phyloP scores from a whole-genome alignment of 2,797 vertebrate genomes.

The Balearica regulorum region DNA sequence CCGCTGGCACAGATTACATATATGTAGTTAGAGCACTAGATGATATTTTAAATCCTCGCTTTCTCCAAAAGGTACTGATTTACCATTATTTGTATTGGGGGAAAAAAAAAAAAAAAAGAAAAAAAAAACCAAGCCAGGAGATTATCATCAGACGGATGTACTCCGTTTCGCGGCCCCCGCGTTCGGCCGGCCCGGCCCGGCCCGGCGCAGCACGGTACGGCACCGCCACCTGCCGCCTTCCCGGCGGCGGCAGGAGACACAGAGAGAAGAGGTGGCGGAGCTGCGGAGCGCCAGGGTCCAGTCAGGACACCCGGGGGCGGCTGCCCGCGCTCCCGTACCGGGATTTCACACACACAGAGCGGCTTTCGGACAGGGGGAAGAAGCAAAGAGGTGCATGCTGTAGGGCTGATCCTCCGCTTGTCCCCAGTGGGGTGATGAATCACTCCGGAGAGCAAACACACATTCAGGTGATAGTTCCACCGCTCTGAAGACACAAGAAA shows the following conservation, averaged over 20 bases:
- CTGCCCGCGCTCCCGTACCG: background rate
- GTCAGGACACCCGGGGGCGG: background rate
- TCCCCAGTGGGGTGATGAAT: background rate
- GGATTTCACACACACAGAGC: background rate
- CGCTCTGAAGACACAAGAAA: background rate
- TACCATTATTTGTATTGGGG: background rate
- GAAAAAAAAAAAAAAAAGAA: too few species aligned
- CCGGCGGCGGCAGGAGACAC: background rate
- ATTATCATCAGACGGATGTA: background rate
- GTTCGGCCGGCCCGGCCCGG: background rate
- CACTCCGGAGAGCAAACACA: background rate
- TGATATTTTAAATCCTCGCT: background rate
- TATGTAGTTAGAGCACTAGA: background rate
- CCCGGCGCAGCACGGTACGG: background rate
- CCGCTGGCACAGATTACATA: accelerated
- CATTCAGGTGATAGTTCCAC: background rate
- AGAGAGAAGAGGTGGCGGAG: background rate
- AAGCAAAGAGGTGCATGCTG: background rate
- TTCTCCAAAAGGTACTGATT: background rate
- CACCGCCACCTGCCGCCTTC: constrained; percentile 58
- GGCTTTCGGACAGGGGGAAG: background rate
- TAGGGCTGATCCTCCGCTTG: background rate
- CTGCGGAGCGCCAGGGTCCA: background rate
- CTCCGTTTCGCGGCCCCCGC: accelerated
- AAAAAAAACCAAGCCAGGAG: background rate